Base-by-base conservation (phyloP, 2,888 invertebrate species). In the Galerucella pusilla region DNA sequence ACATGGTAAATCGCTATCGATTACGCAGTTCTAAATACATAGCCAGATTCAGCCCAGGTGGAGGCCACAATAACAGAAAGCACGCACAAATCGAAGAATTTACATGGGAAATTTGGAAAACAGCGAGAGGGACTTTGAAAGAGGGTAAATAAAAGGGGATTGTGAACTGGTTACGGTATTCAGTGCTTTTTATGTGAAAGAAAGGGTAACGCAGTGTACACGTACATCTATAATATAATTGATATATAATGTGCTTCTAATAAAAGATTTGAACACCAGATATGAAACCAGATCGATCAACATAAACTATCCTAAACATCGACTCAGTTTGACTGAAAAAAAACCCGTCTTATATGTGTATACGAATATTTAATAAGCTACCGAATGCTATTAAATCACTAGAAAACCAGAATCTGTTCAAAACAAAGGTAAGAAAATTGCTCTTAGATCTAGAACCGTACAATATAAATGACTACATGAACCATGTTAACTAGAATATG, bases 21-120 rank as follows among this genome's bases (percentile, higher is more conserved):
- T 46, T 65, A 46, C 16, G 42, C 16, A 65, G 46, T 65, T 20
- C 10, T 65, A 45, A 65, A 65, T 65, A 65, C 64, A 20, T 45
- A 65, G 10, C 64, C 42, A 65, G 64, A 65, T 65, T 65, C 16
- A 25, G 12, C 64, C 12, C 64, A 65, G 64, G 64, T 65, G 64
- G 64, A 65, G 64, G 16, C n/a, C 16, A 20, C 64, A 46, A 65
- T 65, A 65, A 65, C 28, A 46, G 46, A 65, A 65, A 65, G 64
- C 64, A 65, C 64, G 64, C 64, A 65, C 64, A 65, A 65, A 65
- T 65, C 64, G 64, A 46, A 46, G 64, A 65, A 46, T 65, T 65
- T 65, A 65, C 64, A 65, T 65, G 64, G 46, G 46, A 12, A 45
- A 20, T 65, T 16, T 9, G 46, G 46, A 61, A 61, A 61, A 42